Percentiles rank a stretch among this genome's conserved stretches.
These are phyloP conservation scores for Cartodere bifasciata DNA, from an alignment of 2,888 invertebrate genomes.

Conservation along the genomic window DNA sequence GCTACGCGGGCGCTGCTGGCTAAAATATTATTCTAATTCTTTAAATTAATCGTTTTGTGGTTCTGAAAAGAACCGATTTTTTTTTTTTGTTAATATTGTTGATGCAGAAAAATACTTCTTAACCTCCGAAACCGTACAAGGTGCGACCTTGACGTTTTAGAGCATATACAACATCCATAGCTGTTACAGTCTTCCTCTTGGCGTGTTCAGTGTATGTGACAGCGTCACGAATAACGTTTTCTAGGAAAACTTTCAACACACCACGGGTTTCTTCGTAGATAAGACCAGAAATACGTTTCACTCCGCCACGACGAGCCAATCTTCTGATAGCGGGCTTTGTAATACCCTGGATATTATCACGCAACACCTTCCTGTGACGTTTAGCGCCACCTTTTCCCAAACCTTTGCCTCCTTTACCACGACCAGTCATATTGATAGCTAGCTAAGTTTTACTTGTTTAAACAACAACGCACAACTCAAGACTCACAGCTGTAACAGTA, in stretches of 20 bases:
- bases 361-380: slow-evolving; percentile 66
- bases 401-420: slow-evolving; percentile 69
- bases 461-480: too few species aligned
- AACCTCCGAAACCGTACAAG: slow-evolving; percentile 54
- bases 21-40: too few species aligned
- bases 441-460: too few species aligned
- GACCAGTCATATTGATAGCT: slow-evolving; percentile 78
- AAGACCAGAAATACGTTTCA: slow-evolving; percentile 37
- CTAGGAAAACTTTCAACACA: slow-evolving; percentile 46
- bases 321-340: slow-evolving; percentile 68
- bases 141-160: slow-evolving; percentile 71
- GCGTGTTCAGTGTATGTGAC: slow-evolving; percentile 54
- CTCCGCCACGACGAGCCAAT: slow-evolving; percentile 58
- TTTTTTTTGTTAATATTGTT: too few species aligned
- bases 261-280: slow-evolving; percentile 23
- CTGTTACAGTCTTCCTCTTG: slow-evolving; percentile 77
- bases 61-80: too few species aligned
- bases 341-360: slow-evolving; percentile 70
- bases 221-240: slow-evolving; percentile 19
- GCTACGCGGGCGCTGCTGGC: too few species aligned
- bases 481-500: too few species aligned
- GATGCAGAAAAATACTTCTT: too few species aligned
- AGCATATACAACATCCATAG: slow-evolving; percentile 83
- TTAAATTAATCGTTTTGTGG: too few species aligned
- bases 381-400: slow-evolving; percentile 71